Evolutionary conservation across 2,113 vertebrate species (phyloP).

Genomic region (Bucco capensis): DNA sequence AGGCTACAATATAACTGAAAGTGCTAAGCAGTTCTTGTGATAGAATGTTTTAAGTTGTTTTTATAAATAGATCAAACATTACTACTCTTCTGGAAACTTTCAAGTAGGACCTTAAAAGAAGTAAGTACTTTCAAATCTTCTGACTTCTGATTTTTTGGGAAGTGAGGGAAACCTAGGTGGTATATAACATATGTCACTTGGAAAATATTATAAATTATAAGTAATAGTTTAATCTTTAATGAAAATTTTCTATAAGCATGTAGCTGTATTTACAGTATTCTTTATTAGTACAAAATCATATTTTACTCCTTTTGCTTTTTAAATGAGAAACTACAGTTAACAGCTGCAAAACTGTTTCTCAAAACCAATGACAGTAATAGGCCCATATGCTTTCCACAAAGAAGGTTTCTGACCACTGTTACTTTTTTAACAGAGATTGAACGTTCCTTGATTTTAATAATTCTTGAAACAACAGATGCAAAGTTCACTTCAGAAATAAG

Average conservation of each 20-base stretch:
- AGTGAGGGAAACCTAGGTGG: neutral
- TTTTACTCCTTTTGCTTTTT: neutral
- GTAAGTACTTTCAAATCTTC: neutral
- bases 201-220: neutral
- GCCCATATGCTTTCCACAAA: neutral
- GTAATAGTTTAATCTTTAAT: neutral
- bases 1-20: conserved; percentile 2
- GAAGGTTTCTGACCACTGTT: neutral
- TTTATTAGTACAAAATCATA: neutral
- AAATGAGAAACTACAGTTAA: neutral
- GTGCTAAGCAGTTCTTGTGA: too few species aligned
- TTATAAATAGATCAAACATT: neutral
- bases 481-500: neutral
- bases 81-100: neutral
- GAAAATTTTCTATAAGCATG: neutral
- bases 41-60: too few species aligned
- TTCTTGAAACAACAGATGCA: neutral
- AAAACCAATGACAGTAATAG: neutral
- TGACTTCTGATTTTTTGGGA: neutral
- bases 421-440: too few species aligned
- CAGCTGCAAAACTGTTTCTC: neutral
- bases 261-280: neutral
- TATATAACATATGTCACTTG: neutral
- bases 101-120: neutral
- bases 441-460: neutral